Percentiles rank a stretch among this genome's conserved stretches.
These are phyloP conservation scores for Scomberomorus guttatus DNA, from an alignment of 2,797 vertebrate species.

Conservation along the genomic window DNA sequence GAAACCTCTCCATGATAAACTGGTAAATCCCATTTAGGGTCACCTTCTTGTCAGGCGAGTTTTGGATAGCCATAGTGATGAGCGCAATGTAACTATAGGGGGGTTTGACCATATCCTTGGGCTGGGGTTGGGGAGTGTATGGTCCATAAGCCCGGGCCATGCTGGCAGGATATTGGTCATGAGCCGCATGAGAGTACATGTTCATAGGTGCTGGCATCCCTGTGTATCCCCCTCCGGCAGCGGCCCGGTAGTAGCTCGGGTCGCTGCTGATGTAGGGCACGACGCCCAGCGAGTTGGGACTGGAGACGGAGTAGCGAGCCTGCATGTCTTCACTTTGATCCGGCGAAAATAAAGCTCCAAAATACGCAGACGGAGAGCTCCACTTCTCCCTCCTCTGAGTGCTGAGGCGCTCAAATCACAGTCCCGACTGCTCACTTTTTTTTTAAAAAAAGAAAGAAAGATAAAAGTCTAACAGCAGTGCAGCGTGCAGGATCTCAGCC, in stretches of 20 bases:
- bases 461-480: slow-evolving; percentile 43
- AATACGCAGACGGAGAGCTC: slow-evolving; percentile 71
- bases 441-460: not conserved
- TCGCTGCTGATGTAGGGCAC: slow-evolving; percentile 97
- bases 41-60: slow-evolving; percentile 96
- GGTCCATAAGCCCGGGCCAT: slow-evolving; percentile 93
- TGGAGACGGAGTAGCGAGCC: slow-evolving; percentile 98
- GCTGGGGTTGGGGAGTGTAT: slow-evolving; percentile 92
- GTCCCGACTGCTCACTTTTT: slow-evolving; percentile 49
- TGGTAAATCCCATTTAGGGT: slow-evolving; percentile 98
- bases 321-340: slow-evolving; percentile 89
- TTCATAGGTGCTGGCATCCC: slow-evolving; percentile 97
- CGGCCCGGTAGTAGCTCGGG: slow-evolving; percentile 95
- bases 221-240: slow-evolving; percentile 93
- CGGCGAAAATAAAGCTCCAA: slow-evolving; percentile 66
- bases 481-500: slow-evolving; percentile 50
- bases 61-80: slow-evolving; percentile 97
- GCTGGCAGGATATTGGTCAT: slow-evolving; percentile 90
- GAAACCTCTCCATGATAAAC: slow-evolving; percentile 98
- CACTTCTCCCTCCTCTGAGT: slow-evolving; percentile 63
- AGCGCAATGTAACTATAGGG: slow-evolving; percentile 96
- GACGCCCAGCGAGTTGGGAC: slow-evolving; percentile 97
- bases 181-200: slow-evolving; percentile 95
- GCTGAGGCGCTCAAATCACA: slow-evolving; percentile 63
- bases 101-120: slow-evolving; percentile 98